Conservation (phyloP, 2,888 invertebrate species). For the Zaprionus obscuricornis region DNA sequence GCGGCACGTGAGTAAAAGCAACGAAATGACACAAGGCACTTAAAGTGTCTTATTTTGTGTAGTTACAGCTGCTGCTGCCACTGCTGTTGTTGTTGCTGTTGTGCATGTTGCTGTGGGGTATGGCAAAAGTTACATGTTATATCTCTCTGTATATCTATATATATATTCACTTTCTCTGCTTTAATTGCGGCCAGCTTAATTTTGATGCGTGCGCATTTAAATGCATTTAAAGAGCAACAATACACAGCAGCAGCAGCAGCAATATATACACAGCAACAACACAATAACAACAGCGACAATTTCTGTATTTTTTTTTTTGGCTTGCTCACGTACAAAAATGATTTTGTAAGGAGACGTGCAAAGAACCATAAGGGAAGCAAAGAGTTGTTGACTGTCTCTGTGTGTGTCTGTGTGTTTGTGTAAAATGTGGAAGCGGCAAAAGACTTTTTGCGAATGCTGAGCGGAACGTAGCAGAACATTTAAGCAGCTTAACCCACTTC, state of each 20-base stretch:
- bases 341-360: slow-evolving; percentile 28
- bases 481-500: slow-evolving; percentile 79
- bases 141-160: neutral
- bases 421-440: too few relatives aligned
- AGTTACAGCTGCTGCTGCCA: slow-evolving; percentile 5
- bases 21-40: slow-evolving; percentile 36
- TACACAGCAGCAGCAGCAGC: neutral
- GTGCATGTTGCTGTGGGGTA: neutral
- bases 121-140: too few relatives aligned
- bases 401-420: too few relatives aligned
- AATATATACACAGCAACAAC: slow-evolving; percentile 5
- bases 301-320: slow-evolving; percentile 20
- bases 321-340: slow-evolving; percentile 60
- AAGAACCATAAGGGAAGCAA: neutral
- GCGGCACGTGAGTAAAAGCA: slow-evolving; percentile 76
- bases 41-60: slow-evolving; percentile 11
- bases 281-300: slow-evolving; percentile 14
- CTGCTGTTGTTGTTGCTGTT: neutral
- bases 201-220: slow-evolving; percentile 69
- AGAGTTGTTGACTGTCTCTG: too few relatives aligned
- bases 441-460: too few relatives aligned
- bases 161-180: slow-evolving; percentile 63
- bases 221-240: slow-evolving; percentile 57
- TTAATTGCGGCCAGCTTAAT: slow-evolving; percentile 70
- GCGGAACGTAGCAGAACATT: slow-evolving; percentile 57